Evolutionary conservation across 1,140 invertebrate species (phyloP).

Genomic region (Penaeus chinensis): DNA sequence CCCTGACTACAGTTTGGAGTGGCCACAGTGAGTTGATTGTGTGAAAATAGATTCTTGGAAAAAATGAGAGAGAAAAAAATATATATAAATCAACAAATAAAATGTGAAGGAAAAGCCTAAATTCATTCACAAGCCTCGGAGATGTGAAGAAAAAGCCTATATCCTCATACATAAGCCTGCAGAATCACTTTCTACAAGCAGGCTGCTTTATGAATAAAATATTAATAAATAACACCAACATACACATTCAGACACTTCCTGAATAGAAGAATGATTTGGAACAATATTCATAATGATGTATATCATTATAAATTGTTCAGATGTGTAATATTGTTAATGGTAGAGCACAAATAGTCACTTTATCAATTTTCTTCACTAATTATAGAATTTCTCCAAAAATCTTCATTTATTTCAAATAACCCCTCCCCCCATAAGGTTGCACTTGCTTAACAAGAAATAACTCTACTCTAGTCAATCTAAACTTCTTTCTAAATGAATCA

Average conservation of each 20-base stretch:
- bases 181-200: slow-evolving; percentile 27
- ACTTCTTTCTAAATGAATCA: slow-evolving; percentile 53
- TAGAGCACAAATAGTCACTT: too few species aligned
- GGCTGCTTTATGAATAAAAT: slow-evolving; percentile 27
- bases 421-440: slow-evolving; percentile 28
- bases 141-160: slow-evolving; percentile 4
- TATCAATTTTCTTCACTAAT: too few species aligned
- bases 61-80: slow-evolving; percentile 5
- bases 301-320: background rate
- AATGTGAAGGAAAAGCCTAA: slow-evolving; percentile 19
- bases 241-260: slow-evolving; percentile 38
- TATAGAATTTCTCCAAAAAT: too few species aligned
- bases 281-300: slow-evolving; percentile 3
- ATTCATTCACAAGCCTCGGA: slow-evolving; percentile 12
- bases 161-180: background rate
- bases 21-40: slow-evolving; percentile 43
- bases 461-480: slow-evolving; percentile 51
- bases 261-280: slow-evolving; percentile 33
- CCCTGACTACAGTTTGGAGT: slow-evolving; percentile 5
- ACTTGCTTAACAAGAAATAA: slow-evolving; percentile 51
- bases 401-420: too few species aligned
- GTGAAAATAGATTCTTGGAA: slow-evolving; percentile 46
- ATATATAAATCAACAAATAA: slow-evolving; percentile 14
- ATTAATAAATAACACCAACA: slow-evolving; percentile 35
- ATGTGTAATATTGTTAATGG: background rate